Base-by-base conservation (phyloP, 2,113 vertebrate species). In the Tapirus terrestris region DNA sequence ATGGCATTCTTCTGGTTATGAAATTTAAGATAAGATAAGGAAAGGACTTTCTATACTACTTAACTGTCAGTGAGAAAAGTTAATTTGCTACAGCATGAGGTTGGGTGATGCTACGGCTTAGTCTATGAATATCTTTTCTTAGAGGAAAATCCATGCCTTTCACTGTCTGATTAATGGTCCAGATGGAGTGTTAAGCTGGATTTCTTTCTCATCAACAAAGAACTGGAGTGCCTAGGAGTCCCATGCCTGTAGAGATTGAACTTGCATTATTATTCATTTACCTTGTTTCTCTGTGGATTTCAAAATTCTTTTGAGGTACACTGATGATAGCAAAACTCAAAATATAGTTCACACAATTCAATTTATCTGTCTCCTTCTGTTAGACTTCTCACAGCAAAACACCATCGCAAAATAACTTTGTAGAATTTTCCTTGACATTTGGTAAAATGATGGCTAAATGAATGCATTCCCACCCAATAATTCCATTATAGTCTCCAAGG, bases 401-500 rank as follows among this genome's bases (percentile, higher is more conserved):
- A 87, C 6, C 73, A 60, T 51, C 58, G 27, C 18, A 17, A 97
- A 33, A 0, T 43, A 88, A 48, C 94, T 92, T 92, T 96, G 43
- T 53, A 20, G 63, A 14, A 3, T 70, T 97, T 97, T 88, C 2
- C 8, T 75, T 97, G 48, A 94, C 45, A 96, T 86, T 97, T 98
- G 85, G 60, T 93, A 76, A 97, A 97, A 92, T 14, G 2, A 97
- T 95, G 90, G 27, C 60, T 92, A 98, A 98, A 87, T 48, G 31
- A 98, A 88, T 76, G 70, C 25, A 92, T 84, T 31, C 21, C 12
- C 7, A 89, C 0, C 14, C 94, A 97, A 4, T 60, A 87, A 97
- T 92, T 83, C 83, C 51, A 73, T 96, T 98, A 87, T 97, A 16
- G 72, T 97, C 79, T 94, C 92, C n/a, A 97, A 97, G 93, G 75